These are phyloP conservation scores for Eulithis testata DNA, from an alignment of 2,888 invertebrate species.

Conservation along the genomic window DNA sequence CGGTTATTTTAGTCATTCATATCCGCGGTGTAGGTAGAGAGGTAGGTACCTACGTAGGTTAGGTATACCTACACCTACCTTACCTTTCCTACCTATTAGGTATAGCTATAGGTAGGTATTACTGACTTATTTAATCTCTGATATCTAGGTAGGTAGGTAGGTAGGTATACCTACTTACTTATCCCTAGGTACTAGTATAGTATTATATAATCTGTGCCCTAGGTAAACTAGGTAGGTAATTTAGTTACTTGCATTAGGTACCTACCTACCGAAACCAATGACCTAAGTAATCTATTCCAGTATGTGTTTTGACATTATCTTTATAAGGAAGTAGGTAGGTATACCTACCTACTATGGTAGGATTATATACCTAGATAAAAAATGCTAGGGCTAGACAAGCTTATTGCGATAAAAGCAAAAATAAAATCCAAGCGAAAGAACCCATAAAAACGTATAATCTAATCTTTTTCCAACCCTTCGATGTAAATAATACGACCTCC, in stretches of 20 bases:
- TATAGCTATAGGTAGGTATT: too few species aligned
- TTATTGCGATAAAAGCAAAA: neutral
- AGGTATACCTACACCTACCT: neutral
- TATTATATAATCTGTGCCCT: too few species aligned
- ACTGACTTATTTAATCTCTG: neutral
- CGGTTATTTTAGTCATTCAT: neutral
- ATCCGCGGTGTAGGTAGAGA: neutral
- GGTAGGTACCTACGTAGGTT: neutral
- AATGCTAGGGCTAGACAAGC: neutral
- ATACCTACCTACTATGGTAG: neutral
- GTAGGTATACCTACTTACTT: neutral
- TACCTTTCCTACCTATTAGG: too few species aligned
- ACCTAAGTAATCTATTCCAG: too few species aligned
- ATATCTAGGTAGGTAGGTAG: neutral
- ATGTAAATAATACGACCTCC: neutral
- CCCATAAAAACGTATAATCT: neutral
- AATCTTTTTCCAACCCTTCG: conserved; percentile 3
- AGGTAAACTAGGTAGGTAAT: too few species aligned
- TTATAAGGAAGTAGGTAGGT: too few species aligned
- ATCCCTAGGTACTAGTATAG: too few species aligned
- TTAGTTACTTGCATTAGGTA: neutral
- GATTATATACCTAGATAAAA: neutral
- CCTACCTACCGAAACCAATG: neutral
- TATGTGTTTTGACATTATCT: too few species aligned
- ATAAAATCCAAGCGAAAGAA: neutral